Conservation (phyloP, 2,888 invertebrate genomes). For the Acronicta psi region DNA sequence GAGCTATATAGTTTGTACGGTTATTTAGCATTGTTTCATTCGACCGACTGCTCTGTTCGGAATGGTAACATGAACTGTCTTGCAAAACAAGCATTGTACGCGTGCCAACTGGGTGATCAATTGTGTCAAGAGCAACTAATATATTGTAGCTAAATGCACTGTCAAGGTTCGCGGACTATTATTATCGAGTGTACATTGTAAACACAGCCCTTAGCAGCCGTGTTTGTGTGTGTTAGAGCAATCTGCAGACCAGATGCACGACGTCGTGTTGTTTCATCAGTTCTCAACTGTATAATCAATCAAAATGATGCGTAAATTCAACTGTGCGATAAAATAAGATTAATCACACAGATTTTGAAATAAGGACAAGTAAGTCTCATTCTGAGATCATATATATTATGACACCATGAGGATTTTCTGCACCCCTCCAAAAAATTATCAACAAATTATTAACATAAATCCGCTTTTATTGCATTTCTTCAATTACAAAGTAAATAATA, state of each 20-base stretch:
- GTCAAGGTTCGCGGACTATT: conserved; percentile 45
- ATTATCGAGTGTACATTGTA: conserved; percentile 28
- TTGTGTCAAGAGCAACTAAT: conserved; percentile 14
- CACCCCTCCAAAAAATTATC: no score
- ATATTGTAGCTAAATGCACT: conserved; percentile 21
- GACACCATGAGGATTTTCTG: no score
- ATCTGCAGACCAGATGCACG: conserved; percentile 7
- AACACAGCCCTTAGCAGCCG: conserved; percentile 21
- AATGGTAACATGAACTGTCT: conserved; percentile 23
- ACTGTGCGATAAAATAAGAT: no score
- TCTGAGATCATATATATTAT: no score
- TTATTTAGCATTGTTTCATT: conserved; percentile 15
- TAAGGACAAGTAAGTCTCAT: no score
- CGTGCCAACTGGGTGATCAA: conserved; percentile 51
- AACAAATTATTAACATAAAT: no score
- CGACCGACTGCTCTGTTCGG: conserved; percentile 40
- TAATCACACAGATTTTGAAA: no score
- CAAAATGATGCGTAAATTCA: no score
- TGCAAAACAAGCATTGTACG: conserved; percentile 60
- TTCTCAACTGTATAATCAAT: neutral
- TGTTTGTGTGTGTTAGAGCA: neutral
- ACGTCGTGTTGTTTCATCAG: neutral
- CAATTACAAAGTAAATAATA: no score
- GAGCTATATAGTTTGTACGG: conserved; percentile 5
- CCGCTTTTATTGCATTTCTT: no score